phyloP scores from a whole-genome alignment of 1,140 invertebrate genomes.

The Ruditapes philippinarum region DNA sequence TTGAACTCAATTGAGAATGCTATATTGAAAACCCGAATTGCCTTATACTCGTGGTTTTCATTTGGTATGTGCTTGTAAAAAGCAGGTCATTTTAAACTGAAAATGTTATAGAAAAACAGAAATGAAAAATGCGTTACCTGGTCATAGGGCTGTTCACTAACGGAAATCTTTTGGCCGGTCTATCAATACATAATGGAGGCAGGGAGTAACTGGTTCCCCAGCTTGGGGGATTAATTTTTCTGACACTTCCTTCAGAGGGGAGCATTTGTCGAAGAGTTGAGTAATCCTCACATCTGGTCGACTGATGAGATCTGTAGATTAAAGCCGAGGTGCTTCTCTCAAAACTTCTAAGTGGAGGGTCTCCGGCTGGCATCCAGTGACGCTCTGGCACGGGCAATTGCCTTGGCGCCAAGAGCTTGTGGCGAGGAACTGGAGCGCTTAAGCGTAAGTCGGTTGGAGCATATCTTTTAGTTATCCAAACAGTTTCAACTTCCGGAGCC shows the following conservation, averaged over 20 bases:
- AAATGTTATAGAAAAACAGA: neutral
- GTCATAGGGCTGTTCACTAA: conserved; percentile 84
- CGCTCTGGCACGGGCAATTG: conserved; percentile 66
- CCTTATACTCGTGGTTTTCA: neutral
- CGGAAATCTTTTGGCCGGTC: conserved; percentile 73
- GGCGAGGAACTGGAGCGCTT: conserved; percentile 81
- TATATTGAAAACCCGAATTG: too few species aligned
- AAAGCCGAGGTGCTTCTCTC: conserved; percentile 67
- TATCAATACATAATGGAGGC: conserved; percentile 61
- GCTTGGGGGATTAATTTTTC: conserved; percentile 71
- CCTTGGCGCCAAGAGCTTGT: conserved; percentile 76
- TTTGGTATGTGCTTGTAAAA: neutral
- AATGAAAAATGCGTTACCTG: conserved; percentile 73
- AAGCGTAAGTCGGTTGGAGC: conserved; percentile 79
- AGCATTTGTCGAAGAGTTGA: conserved; percentile 84
- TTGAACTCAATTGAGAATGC: too few species aligned
- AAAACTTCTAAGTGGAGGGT: conserved; percentile 78
- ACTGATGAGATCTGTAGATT: conserved; percentile 74
- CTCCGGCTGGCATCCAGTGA: conserved; percentile 81
- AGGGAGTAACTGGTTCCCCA: conserved; percentile 81
- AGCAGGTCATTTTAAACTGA: neutral
- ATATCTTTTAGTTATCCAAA: conserved; percentile 84
- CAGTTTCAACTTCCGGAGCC: conserved; percentile 66
- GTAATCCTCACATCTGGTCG: conserved; percentile 82
- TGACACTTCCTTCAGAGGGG: conserved; percentile 77